Evolutionary conservation across 1,140 invertebrate species (phyloP).

Genomic region (Lethrus apterus): DNA sequence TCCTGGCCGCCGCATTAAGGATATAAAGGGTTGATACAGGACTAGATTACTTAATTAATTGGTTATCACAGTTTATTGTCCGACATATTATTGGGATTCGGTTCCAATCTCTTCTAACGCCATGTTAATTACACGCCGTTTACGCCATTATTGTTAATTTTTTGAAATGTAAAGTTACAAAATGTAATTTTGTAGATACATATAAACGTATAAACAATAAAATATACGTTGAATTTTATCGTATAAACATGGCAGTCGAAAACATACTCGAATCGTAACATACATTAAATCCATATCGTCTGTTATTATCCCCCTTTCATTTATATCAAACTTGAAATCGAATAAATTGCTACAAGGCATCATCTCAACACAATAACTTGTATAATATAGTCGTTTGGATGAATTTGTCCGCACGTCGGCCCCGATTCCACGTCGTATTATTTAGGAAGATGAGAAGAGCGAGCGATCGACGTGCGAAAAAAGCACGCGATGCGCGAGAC

Average conservation of each 20-base stretch:
- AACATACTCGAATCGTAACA: no score
- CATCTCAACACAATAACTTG: constrained; percentile 19
- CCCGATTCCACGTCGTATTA: neutral
- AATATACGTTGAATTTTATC: no score
- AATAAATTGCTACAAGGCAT: constrained; percentile 19
- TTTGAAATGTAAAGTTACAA: no score
- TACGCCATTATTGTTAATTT: no score
- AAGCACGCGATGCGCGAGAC: constrained; percentile 3
- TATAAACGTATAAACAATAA: no score
- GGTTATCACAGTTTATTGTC: constrained; percentile 26
- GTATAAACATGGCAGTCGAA: no score
- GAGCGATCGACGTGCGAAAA: neutral
- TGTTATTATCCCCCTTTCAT: constrained; percentile 16
- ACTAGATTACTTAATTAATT: constrained; percentile 34
- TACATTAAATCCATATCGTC: no score
- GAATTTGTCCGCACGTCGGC: constrained; percentile 5
- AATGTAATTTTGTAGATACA: no score
- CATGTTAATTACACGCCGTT: no score
- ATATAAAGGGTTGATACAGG: constrained; percentile 33
- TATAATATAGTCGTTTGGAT: constrained; percentile 12
- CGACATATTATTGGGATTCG: constrained; percentile 16
- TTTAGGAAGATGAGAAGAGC: neutral
- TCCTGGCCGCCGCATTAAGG: constrained; percentile 19
- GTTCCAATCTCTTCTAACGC: no score
- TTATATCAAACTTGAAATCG: constrained; percentile 17